Evolutionary conservation across 2,797 vertebrate genomes (phyloP), one percentile per base, ranked within the genome.

Genomic region (Craterocephalus amniculus): DNA sequence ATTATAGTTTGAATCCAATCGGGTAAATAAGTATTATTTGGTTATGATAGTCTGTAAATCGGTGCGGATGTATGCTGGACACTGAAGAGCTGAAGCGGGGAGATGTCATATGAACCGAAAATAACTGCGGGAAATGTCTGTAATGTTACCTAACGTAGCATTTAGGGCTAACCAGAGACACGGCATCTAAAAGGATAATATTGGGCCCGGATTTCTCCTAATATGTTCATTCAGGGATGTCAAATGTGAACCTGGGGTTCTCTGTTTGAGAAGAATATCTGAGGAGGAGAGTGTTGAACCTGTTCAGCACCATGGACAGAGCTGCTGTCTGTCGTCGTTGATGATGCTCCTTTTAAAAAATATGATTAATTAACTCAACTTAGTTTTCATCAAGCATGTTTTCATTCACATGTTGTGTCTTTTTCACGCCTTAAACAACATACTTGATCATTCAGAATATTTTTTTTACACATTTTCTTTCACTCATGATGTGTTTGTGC

Each of bases 281-380:
- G 65, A 35, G 43, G 20, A 52, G 0, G 52, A 29, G 52, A 35
- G 11, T 18, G 20, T 34, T 56, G 29, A 3, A 70, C 26, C 35
- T 34, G 62, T 87, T 91, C 90, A 94, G 93, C 80, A 93, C 92
- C 92, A 91, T 84, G 93, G 92, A 94, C 89, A 92, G 90, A 31
- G 86, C 72, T 65, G 66, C 68, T 12, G 58, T 29, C 38, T 18
- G 5, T 34, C 8, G 32, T 34, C 32, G 1, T 34, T 34, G 8
- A 6, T 34, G 1, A 43, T 18, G 38, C 34, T 35, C 40, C n/a
- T 34, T 0, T 34, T 14, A 9, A 6, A 34, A 6, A 34, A 29
- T 3, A 40, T 18, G 14, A 1, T 8, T 24, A 18, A 31, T 4
- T n/a, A 20, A 11, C 58, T 29, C 48, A 4, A 40, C 9, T 52